Percentiles rank a stretch among this genome's conserved stretches.
These are phyloP conservation scores for Campylomormyrus numenius DNA, from an alignment of 2,113 vertebrate species.

Conservation along the genomic window DNA sequence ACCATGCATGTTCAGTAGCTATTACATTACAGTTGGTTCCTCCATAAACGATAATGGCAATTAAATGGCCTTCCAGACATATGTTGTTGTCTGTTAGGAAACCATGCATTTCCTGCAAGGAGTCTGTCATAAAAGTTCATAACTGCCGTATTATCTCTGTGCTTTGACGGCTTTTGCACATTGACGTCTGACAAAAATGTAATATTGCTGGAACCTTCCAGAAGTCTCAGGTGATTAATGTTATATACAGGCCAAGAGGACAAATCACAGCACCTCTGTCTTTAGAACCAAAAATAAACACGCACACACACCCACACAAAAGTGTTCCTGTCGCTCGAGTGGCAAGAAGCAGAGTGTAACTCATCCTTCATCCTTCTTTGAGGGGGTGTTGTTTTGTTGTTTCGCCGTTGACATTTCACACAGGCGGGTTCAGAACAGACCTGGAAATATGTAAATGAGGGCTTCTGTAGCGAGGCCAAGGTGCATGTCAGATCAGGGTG, in stretches of 20 bases:
- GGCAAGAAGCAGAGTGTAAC: neutral
- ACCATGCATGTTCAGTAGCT: neutral
- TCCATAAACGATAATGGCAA: neutral
- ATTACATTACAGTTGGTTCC: neutral
- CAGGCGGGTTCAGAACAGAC: neutral
- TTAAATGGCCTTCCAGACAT: neutral
- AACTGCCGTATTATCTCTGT: neutral
- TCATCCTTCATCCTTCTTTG: neutral
- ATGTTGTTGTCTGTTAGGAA: neutral
- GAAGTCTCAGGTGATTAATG: neutral
- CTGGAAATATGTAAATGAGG: conserved; percentile 3
- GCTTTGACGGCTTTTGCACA: neutral
- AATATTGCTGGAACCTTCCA: neutral
- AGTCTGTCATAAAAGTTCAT: neutral
- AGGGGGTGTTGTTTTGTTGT: neutral
- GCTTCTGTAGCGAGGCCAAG: neutral
- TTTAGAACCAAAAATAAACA: neutral
- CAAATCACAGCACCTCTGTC: neutral
- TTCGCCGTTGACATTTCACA: neutral
- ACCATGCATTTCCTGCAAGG: neutral
- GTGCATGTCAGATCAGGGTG: too few species aligned
- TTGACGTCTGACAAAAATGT: neutral
- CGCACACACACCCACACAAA: neutral
- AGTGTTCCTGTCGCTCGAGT: neutral
- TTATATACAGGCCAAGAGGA: neutral